Evolutionary conservation across 2,113 vertebrate species (phyloP), one percentile per base, ranked within the genome.

Genomic region (Uria lomvia): DNA sequence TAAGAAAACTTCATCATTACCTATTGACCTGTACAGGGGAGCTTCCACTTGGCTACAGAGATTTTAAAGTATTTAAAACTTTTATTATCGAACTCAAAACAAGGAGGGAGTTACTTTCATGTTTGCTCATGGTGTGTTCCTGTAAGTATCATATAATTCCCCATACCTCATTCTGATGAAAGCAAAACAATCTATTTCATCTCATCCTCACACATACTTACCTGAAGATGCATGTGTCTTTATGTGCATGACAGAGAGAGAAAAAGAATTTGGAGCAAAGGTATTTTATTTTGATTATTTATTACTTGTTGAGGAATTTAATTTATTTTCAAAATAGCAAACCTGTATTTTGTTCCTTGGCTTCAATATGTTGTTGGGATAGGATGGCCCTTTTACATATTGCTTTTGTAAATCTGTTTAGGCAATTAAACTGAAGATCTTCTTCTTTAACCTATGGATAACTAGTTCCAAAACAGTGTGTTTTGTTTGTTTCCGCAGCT

Each of bases 401-500:
- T 73, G 50, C 10, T 71, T 87, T 68, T 86, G 24, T 67, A 59
- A 40, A 87, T 45, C 36, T 58, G 3, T 68, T 62, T 34, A 90
- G 55, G 43, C 26, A 88, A 66, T 38, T 43, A 74, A 95, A 79
- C 52, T 45, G 1, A 2, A 67, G 18, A 47, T 24, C 34, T 10
- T 32, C 8, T n/a, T 49, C 59, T 47, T 49, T 7, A 84, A 60
- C 11, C 40, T 78, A 12, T 9, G n/a, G 47, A 58, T 60, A 78
- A 78, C 43, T 76, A 30, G 45, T 90, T 73, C 73, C 50, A 67
- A 58, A 70, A 59, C 34, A 59, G 30, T 63, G 19, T 63, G 27
- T 43, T 55, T n/a, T 47, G 62, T 83, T 90, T 98, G 23, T 88
- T 86, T 92, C 53, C 95, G 70, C 97, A 99, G 99, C 56, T 99